Base-by-base conservation (phyloP, 1,140 invertebrate genomes). In the Meloidogyne floridensis region DNA sequence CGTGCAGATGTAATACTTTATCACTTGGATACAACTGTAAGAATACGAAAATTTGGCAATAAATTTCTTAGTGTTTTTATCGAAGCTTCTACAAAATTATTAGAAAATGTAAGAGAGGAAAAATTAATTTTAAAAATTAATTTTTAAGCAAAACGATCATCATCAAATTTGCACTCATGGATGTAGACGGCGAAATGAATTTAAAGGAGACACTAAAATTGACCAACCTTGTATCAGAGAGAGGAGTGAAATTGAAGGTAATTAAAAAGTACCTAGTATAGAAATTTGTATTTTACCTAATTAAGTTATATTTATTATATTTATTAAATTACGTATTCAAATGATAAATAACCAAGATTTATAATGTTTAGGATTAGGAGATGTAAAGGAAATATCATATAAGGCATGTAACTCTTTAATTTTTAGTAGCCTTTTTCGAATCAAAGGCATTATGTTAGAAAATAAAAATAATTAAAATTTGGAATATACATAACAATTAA, bases 31-130 rank as follows among this genome's bases (percentile, higher is more conserved):
- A 74, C 72, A 74, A 74, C n/a, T 7, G 53, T 74, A 6, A 47
- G 72, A 15, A 54, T 74, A 54, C n/a, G 72, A 51, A 74, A 74
- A 74, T 74, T 74, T 54, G 72, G 72, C 3, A 74, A 74, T 74
- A 47, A 74, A 74, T 74, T 32, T 74, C 72, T 74, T 18, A 74
- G 53, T 54, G n/a, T 74, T 32, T 74, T 74, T 2, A 74, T 74
- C 6, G 15, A 74, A 3, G 15, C 72, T n/a, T 74, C 72, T 8
- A 74, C n/a, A n/a, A 65, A 6, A n/a, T 65, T 65, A 65, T 65
- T 65, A 65, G n/a, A 65, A 7, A 7, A n/a, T 15, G 59, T 65
- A 65, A 6, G n/a, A 1, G 32, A 32, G 32, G n/a, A 65, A 65
- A 65, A n/a, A n/a, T 65, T n/a, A 65, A 65, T n/a, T 3, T n/a